A percentile compares a stretch with the other conserved stretches of the same genome.
phyloP scores from a whole-genome alignment of 2,797 vertebrate species.

The Otus scops region DNA sequence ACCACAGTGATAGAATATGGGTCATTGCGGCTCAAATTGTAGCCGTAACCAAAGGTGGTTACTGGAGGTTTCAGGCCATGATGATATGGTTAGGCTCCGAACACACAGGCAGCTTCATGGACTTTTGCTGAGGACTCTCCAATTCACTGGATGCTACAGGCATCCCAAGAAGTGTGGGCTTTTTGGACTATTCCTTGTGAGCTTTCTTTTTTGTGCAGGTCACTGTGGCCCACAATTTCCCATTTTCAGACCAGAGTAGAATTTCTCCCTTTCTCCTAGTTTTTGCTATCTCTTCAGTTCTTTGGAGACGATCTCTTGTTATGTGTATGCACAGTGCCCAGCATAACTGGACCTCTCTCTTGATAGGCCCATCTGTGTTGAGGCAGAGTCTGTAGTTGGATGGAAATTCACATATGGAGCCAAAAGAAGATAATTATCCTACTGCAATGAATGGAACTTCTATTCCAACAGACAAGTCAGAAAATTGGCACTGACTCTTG shows the following conservation, averaged over 20 bases:
- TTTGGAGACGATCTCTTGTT: neutral
- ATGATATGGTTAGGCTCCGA: neutral
- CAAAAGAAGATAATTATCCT: neutral
- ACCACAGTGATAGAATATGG: neutral
- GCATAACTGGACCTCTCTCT: neutral
- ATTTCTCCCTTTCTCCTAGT: neutral
- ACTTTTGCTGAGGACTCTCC: neutral
- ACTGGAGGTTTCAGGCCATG: too few relatives aligned
- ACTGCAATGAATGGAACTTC: neutral
- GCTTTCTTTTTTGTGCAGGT: neutral
- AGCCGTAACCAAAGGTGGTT: neutral
- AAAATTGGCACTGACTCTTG: neutral
- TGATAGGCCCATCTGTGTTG: neutral
- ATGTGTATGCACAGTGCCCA: neutral
- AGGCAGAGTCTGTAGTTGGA: neutral
- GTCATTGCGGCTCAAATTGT: neutral
- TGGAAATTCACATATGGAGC: neutral
- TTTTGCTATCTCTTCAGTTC: neutral
- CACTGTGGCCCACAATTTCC: neutral
- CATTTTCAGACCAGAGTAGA: neutral
- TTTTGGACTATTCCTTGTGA: neutral
- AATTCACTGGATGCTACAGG: accelerated
- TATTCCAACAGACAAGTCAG: neutral
- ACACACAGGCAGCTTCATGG: neutral
- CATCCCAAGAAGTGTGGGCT: neutral